Percentiles rank a stretch among this genome's conserved stretches.
These are phyloP conservation scores for Lagopus leucura DNA, from an alignment of 2,113 vertebrate species.

Conservation along the genomic window DNA sequence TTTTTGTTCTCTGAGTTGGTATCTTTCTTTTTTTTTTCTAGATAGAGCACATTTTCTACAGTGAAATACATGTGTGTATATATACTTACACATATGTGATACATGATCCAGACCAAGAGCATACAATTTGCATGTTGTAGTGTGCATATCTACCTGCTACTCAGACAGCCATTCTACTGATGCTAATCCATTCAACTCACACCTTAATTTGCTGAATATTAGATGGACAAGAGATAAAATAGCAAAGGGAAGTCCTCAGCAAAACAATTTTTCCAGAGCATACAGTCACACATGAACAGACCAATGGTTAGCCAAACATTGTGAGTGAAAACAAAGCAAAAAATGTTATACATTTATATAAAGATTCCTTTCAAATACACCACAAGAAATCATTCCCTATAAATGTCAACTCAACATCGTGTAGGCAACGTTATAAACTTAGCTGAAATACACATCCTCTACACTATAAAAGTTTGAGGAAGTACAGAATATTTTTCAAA, in stretches of 20 bases:
- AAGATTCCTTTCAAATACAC: neutral
- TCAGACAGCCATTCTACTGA: neutral
- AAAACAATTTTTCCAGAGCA: constrained; percentile 26
- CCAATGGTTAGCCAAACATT: neutral
- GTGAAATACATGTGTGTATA: neutral
- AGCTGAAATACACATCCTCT: neutral
- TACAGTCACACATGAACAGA: neutral
- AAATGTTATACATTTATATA: neutral
- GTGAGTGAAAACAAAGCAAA: neutral
- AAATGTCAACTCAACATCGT: neutral
- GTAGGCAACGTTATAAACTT: neutral
- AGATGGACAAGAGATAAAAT: neutral
- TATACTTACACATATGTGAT: neutral
- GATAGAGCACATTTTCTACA: neutral
- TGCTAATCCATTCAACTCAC: neutral
- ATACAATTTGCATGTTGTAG: neutral
- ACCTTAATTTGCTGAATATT: neutral
- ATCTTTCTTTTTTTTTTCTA: neutral
- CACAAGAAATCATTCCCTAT: neutral
- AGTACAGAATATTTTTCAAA: neutral
- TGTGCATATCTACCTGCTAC: neutral
- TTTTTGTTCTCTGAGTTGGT: neutral
- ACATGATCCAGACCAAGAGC: neutral
- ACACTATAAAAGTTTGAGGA: neutral
- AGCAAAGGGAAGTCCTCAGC: neutral